Percentiles rank a stretch among this genome's conserved stretches.
Evolutionary conservation across 2,797 vertebrate species (phyloP).

Genomic region (Strix occidentalis): DNA sequence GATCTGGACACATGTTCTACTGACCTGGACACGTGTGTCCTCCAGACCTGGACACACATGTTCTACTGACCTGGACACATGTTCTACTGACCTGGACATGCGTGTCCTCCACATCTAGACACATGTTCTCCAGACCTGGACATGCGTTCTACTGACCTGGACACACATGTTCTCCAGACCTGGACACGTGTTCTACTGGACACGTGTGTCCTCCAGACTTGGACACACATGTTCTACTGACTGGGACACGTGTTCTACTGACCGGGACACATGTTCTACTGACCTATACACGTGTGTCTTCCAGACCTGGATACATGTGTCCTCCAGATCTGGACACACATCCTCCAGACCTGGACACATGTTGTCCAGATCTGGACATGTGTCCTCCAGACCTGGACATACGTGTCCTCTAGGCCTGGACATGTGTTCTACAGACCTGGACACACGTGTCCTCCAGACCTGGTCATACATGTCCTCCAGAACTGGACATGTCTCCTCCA

Average conservation of each 20-base stretch:
- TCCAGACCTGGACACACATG: background rate
- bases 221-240: background rate
- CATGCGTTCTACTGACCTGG: no score
- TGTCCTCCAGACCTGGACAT: background rate
- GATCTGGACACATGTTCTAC: background rate
- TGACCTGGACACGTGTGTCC: background rate
- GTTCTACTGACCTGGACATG: no score
- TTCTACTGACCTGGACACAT: background rate
- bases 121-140: no score
- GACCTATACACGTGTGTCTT: no score
- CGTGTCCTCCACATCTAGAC: no score
- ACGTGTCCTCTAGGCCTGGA: no score
- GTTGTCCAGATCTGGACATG: background rate
- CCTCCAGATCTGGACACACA: no score
- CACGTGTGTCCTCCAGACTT: background rate
- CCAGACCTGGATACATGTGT: no score
- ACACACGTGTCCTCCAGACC: background rate
- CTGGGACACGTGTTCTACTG: background rate
- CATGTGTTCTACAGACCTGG: no score
- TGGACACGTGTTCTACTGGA: background rate
- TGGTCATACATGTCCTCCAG: background rate
- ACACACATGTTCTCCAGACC: no score
- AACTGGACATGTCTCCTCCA: no score
- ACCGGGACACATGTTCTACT: no score
- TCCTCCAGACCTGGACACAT: background rate